Evolutionary conservation across 2,888 invertebrate species (phyloP).

Genomic region (Anaspis maculata): DNA sequence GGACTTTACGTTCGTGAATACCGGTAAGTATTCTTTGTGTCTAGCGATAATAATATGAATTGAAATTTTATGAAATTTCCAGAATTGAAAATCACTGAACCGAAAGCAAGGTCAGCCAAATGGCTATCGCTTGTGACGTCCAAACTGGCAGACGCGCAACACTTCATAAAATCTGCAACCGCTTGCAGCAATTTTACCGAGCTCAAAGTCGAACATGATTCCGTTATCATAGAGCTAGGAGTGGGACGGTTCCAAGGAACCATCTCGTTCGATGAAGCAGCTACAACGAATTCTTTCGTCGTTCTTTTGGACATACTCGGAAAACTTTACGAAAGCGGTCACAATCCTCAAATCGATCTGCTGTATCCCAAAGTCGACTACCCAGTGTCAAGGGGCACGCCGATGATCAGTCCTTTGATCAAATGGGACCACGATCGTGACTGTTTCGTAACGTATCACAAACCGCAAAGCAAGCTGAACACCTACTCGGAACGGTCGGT

Average conservation of each 20-base stretch:
- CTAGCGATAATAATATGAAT: too few species aligned
- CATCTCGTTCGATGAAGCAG: background rate
- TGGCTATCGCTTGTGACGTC: background rate
- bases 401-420: too few species aligned
- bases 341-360: conserved; percentile 63
- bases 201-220: background rate
- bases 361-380: conserved; percentile 68
- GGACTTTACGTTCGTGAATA: too few species aligned
- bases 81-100: background rate
- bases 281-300: background rate
- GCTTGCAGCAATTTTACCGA: background rate
- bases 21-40: too few species aligned
- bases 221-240: background rate
- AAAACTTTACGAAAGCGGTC: conserved; percentile 62
- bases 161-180: background rate
- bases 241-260: background rate
- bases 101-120: background rate
- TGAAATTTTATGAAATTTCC: too few species aligned
- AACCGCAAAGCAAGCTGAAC: conserved; percentile 1
- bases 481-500: background rate
- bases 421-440: conserved; percentile 81
- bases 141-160: background rate
- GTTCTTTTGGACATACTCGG: background rate
- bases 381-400: too few species aligned
- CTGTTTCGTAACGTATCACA: conserved; percentile 54